A percentile compares a stretch with the other conserved stretches of the same genome.
Evolutionary conservation across 2,113 vertebrate genomes (phyloP).

Genomic region (Oncorhynchus clarkii): DNA sequence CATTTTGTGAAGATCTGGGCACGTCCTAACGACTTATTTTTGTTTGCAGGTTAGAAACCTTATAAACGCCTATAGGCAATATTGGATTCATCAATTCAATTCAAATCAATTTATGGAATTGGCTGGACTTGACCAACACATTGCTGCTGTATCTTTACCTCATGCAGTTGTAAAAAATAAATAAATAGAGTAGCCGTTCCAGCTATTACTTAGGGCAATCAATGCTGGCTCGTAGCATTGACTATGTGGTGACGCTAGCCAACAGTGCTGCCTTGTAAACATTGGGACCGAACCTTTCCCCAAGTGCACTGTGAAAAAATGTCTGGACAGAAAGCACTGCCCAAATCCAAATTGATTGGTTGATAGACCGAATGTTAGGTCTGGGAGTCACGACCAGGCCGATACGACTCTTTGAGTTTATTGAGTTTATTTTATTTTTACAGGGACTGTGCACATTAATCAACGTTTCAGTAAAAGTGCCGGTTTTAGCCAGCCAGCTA

Average conservation of each 20-base stretch:
- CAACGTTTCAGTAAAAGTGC: too few species aligned
- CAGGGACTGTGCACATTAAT: too few species aligned
- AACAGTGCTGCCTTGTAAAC: conserved; percentile 16
- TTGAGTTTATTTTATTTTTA: too few species aligned
- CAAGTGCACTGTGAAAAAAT: neutral
- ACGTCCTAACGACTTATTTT: too few species aligned
- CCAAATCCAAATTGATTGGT: conserved; percentile 2
- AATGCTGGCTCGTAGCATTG: neutral
- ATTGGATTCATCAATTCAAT: neutral
- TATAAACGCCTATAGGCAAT: neutral
- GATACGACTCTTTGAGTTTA: neutral
- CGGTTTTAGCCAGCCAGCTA: too few species aligned
- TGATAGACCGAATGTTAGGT: conserved; percentile 19
- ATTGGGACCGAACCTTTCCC: neutral
- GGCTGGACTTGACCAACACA: neutral
- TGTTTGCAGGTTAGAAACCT: neutral
- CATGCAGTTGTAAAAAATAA: neutral
- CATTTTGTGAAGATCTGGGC: neutral
- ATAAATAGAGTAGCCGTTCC: neutral
- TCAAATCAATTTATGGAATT: neutral
- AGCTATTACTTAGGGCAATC: neutral
- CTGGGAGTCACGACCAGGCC: conserved; percentile 8
- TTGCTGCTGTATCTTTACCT: neutral
- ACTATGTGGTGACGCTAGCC: neutral
- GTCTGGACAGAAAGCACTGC: conserved; percentile 17